phyloP scores from a whole-genome alignment of 2,797 vertebrate genomes.

The Helostoma temminkii region DNA sequence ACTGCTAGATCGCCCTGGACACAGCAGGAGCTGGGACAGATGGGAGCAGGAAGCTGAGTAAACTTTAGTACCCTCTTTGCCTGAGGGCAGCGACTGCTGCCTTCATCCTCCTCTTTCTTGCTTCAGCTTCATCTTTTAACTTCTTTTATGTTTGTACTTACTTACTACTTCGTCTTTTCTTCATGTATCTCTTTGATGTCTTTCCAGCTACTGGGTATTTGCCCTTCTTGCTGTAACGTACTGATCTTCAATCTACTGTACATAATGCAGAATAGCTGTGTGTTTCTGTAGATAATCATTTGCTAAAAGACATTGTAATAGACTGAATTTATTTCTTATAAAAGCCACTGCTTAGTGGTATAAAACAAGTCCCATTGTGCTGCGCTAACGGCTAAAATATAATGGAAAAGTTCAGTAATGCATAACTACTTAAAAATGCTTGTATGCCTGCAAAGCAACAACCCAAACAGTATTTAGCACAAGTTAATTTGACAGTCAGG shows the following conservation, averaged over 20 bases:
- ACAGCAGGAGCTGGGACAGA: constrained; percentile 19
- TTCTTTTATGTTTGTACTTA: too few species aligned
- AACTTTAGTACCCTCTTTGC: constrained; percentile 26
- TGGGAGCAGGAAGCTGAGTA: constrained; percentile 15
- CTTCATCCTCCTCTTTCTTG: background rate
- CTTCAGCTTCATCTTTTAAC: background rate
- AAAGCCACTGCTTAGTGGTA: background rate
- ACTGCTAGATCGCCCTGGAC: constrained; percentile 25
- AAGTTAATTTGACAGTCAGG: constrained; percentile 74
- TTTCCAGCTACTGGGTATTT: background rate
- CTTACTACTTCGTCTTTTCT: background rate
- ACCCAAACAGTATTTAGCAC: constrained; percentile 68
- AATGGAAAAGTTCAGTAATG: constrained; percentile 35
- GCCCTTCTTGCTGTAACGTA: background rate
- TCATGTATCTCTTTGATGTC: constrained; percentile 9
- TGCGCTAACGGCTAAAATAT: constrained; percentile 10
- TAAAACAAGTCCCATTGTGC: constrained; percentile 4
- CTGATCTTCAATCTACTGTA: constrained; percentile 11
- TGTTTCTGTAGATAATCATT: background rate
- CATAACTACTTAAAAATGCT: constrained; percentile 44
- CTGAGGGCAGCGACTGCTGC: constrained; percentile 12
- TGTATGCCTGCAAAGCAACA: constrained; percentile 50
- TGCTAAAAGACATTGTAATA: background rate
- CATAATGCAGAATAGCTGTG: background rate
- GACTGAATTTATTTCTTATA: background rate